phyloP scores from a whole-genome alignment of 2,888 invertebrate species.

The Drosophila lacicola region DNA sequence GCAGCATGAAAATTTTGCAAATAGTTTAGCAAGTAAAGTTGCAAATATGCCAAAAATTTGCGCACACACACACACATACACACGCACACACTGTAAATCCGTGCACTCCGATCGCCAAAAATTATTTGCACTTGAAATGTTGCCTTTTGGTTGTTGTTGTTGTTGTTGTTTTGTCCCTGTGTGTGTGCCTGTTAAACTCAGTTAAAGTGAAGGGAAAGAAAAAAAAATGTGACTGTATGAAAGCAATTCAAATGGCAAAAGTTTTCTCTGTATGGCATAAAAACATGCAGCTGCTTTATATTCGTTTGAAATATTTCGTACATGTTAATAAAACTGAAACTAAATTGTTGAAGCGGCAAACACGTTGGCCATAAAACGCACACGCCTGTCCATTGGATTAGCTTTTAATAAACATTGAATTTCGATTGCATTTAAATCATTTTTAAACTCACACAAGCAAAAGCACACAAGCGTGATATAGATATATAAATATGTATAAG shows the following conservation, averaged over 20 bases:
- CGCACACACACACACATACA: conserved; percentile 19
- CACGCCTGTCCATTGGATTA: conserved; percentile 31
- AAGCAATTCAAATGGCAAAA: conserved; percentile 44
- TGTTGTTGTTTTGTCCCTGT: conserved; percentile 3
- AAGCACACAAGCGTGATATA: too few relatives aligned
- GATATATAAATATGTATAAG: too few relatives aligned
- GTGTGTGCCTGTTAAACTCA: conserved; percentile 10
- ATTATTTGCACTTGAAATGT: conserved; percentile 67
- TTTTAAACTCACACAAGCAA: neutral
- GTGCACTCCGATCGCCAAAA: conserved; percentile 62
- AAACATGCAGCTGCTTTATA: conserved; percentile 46
- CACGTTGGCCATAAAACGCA: neutral
- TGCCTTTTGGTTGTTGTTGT: conserved; percentile 4
- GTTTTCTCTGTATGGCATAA: conserved; percentile 38
- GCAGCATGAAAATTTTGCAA: conserved; percentile 64
- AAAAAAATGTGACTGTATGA: conserved; percentile 29
- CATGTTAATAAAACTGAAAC: conserved; percentile 50
- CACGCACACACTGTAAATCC: conserved; percentile 28
- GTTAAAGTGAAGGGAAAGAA: conserved; percentile 3
- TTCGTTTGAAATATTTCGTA: conserved; percentile 28
- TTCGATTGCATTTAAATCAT: conserved; percentile 12
- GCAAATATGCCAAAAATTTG: conserved; percentile 72
- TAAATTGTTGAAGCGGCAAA: conserved; percentile 38
- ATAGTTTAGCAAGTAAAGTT: conserved; percentile 73
- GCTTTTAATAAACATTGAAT: conserved; percentile 32